Conservation (phyloP, 2,888 invertebrate species). For the Venustoraphidia nigricollis region DNA sequence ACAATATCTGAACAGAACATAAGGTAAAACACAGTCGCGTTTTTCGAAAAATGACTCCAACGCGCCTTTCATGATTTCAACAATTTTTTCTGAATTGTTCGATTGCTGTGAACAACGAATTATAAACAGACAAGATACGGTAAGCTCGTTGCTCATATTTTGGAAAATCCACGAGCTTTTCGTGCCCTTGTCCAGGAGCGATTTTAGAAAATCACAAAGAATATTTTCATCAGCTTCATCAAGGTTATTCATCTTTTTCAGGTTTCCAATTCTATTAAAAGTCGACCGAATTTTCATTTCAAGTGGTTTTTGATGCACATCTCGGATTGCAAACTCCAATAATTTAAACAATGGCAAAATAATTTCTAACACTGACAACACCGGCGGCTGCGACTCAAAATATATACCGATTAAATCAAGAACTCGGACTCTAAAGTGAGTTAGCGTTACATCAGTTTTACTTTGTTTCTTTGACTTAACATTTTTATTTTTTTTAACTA, state of each 20-base stretch:
- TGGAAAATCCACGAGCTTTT: conserved; percentile 46
- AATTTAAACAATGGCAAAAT: conserved; percentile 50
- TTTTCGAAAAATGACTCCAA: conserved; percentile 43
- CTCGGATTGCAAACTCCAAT: conserved; percentile 52
- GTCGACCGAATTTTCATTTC: conserved; percentile 43
- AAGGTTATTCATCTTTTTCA: conserved; percentile 42
- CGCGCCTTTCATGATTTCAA: conserved; percentile 34
- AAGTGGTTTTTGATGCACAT: conserved; percentile 49
- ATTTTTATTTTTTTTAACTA: conserved; percentile 35
- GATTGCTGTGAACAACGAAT: conserved; percentile 41
- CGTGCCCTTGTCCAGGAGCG: conserved; percentile 45
- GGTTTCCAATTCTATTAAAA: conserved; percentile 39
- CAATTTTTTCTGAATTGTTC: conserved; percentile 22
- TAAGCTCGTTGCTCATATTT: conserved; percentile 47
- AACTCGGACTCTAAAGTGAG: conserved; percentile 59
- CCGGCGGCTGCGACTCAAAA: conserved; percentile 49
- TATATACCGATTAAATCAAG: conserved; percentile 61
- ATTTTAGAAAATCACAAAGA: conserved; percentile 37
- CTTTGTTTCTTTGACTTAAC: conserved; percentile 31
- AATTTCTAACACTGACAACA: conserved; percentile 52
- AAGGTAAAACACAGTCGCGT: conserved; percentile 46
- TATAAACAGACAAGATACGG: conserved; percentile 46
- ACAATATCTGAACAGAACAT: conserved; percentile 46
- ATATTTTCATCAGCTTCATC: conserved; percentile 36
- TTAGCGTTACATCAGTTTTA: conserved; percentile 47